Percentiles rank a stretch among this genome's conserved stretches.
Conservation (phyloP, 2,888 invertebrate species). For the Tetrapedia diversipes region DNA sequence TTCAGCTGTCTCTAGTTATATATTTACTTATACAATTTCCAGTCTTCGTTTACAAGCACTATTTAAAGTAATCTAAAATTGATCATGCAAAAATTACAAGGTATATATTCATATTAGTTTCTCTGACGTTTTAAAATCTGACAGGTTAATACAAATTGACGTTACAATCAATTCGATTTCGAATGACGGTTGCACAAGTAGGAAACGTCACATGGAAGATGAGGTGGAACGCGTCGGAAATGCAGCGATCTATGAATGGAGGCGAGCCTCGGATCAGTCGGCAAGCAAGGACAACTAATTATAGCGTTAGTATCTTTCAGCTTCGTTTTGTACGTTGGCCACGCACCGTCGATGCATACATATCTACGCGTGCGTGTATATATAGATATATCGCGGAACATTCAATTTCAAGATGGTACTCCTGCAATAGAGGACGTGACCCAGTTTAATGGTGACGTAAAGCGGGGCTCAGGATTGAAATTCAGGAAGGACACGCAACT, state of each 20-base stretch:
- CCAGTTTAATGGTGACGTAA: constrained; percentile 62
- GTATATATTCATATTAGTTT: not conserved
- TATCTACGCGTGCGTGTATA: not conserved
- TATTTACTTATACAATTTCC: not conserved
- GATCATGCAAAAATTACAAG: not conserved
- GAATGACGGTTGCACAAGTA: not conserved
- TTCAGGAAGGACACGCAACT: constrained; percentile 59
- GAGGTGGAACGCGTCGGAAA: constrained; percentile 34
- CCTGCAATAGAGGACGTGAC: constrained; percentile 65
- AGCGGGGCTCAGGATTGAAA: constrained; percentile 62
- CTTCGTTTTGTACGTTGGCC: constrained; percentile 64
- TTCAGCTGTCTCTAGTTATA: not conserved
- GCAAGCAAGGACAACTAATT: constrained; percentile 81
- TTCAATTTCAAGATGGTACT: constrained; percentile 55
- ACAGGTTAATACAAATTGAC: not conserved
- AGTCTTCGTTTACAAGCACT: not conserved
- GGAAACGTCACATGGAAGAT: not conserved
- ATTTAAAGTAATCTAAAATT: not conserved
- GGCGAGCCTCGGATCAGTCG: constrained; percentile 77
- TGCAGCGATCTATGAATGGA: constrained; percentile 79
- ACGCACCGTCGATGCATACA: constrained; percentile 43
- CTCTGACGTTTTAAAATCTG: not conserved
- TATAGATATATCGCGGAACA: constrained; percentile 40
- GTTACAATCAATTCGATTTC: not conserved
- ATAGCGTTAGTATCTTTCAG: constrained; percentile 73